Evolutionary conservation across 2,888 invertebrate genomes (phyloP).

Genomic region (Ophonus ardosiacus): DNA sequence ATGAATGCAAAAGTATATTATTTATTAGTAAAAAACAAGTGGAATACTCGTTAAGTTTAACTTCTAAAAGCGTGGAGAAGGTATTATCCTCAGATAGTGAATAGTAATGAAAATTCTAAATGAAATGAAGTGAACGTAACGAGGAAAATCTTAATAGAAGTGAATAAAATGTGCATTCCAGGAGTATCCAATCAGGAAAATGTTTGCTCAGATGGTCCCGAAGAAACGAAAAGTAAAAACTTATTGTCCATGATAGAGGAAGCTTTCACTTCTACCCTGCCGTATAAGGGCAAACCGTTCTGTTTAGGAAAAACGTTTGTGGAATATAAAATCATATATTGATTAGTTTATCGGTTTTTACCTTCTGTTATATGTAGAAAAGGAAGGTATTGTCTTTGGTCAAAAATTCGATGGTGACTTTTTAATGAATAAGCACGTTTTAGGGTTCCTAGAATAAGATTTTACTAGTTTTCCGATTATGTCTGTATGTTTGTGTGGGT

Average conservation of each 20-base stretch:
- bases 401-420: too few relatives aligned
- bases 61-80: background rate
- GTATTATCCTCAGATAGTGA: constrained; percentile 20
- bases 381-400: too few relatives aligned
- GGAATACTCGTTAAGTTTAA: background rate
- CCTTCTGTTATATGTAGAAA: too few relatives aligned
- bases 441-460: too few relatives aligned
- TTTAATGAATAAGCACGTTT: too few relatives aligned
- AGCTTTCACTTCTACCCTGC: background rate
- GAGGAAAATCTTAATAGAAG: constrained; percentile 40
- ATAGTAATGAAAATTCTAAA: constrained; percentile 24
- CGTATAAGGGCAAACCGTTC: background rate
- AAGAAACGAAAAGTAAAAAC: background rate
- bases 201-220: constrained; percentile 3
- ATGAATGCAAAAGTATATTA: constrained; percentile 23
- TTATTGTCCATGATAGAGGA: background rate
- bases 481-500: too few relatives aligned
- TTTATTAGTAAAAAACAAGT: constrained; percentile 14
- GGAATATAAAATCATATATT: too few relatives aligned
- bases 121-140: constrained; percentile 40
- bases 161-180: constrained; percentile 41
- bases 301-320: background rate
- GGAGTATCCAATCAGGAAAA: constrained; percentile 33
- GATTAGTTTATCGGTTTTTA: too few relatives aligned
- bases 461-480: too few relatives aligned